Evolutionary conservation across 2,797 vertebrate genomes (phyloP), one percentile per base, ranked within the genome.

Genomic region (Phrynocephalus forsythii): DNA sequence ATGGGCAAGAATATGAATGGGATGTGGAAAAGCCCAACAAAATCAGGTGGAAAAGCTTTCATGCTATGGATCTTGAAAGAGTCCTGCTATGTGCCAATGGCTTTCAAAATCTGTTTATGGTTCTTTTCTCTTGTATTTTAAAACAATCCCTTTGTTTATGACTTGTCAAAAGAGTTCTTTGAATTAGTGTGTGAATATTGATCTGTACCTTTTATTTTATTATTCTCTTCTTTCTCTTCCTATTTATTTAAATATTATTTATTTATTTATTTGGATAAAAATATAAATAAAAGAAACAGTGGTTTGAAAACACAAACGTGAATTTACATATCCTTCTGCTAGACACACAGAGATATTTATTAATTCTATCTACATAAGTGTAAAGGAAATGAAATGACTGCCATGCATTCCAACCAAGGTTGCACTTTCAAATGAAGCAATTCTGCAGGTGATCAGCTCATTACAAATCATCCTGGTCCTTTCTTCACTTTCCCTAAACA

Each of bases 241-340:
- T 13, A 10, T 2, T 13, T 13, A 11, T 10, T 48, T 72, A 16
- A 16, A 5, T 75, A 44, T 44, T 44, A 44, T 44, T 44, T 44
- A 44, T 44, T 44, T 44, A 44, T 44, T 44, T 44, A 44, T 20
- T 24, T 76, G 22, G 56, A 11, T 75, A 48, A 71, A 33, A 63
- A 20, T 15, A 84, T 48, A 63, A 67, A 66, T 84, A 88, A 79
- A 11, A 26, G 60, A 84, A 84, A 10, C 0, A 38, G 33, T 90
- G 85, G 5, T 80, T 86, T 81, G 66, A 72, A 91, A 86, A 92
- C 60, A 1, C 60, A 1, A 20, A 79, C 77, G 88, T 60, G 66
- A 86, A 44, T 3, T 13, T 5, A 69, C 66, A 69, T 0, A 0
- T 75, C 52, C 60, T 89, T 7, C 13, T 73, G 28, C 86, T 66